A percentile compares a stretch with the other conserved stretches of the same genome.
These are phyloP conservation scores for Apodemia hepburni DNA, from an alignment of 2,888 invertebrate genomes.

Conservation along the genomic window DNA sequence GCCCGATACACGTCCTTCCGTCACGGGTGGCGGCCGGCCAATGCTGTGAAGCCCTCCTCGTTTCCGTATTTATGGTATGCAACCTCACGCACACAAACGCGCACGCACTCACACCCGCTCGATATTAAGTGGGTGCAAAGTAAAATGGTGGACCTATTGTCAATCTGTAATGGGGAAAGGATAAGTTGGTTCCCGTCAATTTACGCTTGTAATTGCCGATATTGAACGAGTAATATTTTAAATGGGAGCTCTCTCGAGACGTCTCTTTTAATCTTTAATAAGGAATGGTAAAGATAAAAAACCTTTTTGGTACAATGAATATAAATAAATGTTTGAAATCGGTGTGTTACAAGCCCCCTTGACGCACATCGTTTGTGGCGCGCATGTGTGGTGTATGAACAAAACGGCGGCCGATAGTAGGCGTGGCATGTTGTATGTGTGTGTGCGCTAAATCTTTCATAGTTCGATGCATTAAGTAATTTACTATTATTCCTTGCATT, in stretches of 20 bases:
- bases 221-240: constrained; percentile 35
- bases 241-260: constrained; percentile 28
- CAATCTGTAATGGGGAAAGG: constrained; percentile 61
- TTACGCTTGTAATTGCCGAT: constrained; percentile 68
- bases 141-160: constrained; percentile 70
- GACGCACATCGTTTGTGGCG: constrained; percentile 46
- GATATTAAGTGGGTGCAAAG: constrained; percentile 57
- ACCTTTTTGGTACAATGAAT: constrained; percentile 32
- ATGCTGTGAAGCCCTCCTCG: constrained; percentile 43
- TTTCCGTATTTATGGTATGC: constrained; percentile 49
- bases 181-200: constrained; percentile 69
- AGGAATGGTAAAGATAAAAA: constrained; percentile 26
- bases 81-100: constrained; percentile 35
- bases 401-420: constrained; percentile 49
- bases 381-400: constrained; percentile 60
- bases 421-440: constrained; percentile 46
- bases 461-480: constrained; percentile 77
- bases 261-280: constrained; percentile 23
- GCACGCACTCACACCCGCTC: constrained; percentile 37
- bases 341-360: constrained; percentile 54
- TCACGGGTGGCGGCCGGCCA: constrained; percentile 54
- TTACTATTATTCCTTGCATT: constrained; percentile 73
- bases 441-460: constrained; percentile 72
- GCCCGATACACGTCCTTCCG: constrained; percentile 47
- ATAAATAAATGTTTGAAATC: constrained; percentile 60